These are phyloP conservation scores for Parnassius smintheus DNA, from an alignment of 2,888 invertebrate species.

Conservation along the genomic window DNA sequence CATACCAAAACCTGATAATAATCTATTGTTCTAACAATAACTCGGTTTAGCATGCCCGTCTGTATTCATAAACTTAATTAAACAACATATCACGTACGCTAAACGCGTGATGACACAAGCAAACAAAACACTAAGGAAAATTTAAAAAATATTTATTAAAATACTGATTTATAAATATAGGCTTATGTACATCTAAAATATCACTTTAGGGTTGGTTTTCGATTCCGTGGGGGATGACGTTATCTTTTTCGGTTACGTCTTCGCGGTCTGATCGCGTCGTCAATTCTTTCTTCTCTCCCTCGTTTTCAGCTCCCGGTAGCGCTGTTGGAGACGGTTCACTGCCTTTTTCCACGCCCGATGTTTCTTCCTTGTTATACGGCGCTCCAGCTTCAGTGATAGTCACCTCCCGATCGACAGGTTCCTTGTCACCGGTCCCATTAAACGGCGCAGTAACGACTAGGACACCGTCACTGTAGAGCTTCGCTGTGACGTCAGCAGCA, in stretches of 20 bases:
- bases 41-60: conserved; percentile 7
- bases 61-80: conserved; percentile 12
- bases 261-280: conserved; percentile 52
- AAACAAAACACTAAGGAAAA: conserved; percentile 54
- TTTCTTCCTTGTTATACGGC: conserved; percentile 46
- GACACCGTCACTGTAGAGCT: conserved; percentile 53
- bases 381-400: conserved; percentile 56
- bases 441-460: conserved; percentile 59
- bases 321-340: conserved; percentile 25
- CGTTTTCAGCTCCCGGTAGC: conserved; percentile 12
- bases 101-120: not conserved
- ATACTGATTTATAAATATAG: conserved; percentile 68
- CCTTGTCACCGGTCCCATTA: conserved; percentile 40
- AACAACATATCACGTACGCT: conserved; percentile 8
- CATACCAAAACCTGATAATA: conserved; percentile 18
- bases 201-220: conserved; percentile 63
- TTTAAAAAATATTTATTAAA: conserved; percentile 72
- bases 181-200: conserved; percentile 54
- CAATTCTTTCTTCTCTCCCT: conserved; percentile 27
- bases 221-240: conserved; percentile 62
- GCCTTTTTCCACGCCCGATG: conserved; percentile 28
- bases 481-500: conserved; percentile 57
- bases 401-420: conserved; percentile 50
- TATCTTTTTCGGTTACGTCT: conserved; percentile 59
- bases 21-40: conserved; percentile 20